Base-by-base conservation (phyloP, 2,888 invertebrate species). In the Spilarctia lutea region DNA sequence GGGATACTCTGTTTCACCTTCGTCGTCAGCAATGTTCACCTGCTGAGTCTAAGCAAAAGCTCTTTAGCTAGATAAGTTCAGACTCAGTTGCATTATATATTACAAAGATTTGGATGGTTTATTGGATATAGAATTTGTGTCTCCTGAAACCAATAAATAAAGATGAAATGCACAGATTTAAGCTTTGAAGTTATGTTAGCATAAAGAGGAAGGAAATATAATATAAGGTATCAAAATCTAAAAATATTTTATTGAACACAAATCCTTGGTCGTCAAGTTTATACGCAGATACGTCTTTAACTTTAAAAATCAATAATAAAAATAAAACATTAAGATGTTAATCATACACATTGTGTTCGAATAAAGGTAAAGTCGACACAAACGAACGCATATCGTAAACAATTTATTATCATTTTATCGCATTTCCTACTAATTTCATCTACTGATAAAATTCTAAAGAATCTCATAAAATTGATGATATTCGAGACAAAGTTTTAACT, bases 1-100 rank as follows among this genome's bases (percentile, higher is more conserved):
- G 86, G 88, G 89, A 86, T 85, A 86, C 87, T 84, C 79, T 89
- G 88, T 90, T 90, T 86, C 85, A 83, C 80, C 81, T 85, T 85
- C 87, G 89, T 89, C 88, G 83, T 88, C 89, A 86, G 83, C 79
- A 73, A 85, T 86, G 84, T 87, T 84, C 88, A 87, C 87, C 85
- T 86, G 87, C 85, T 86, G 87, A 77, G 88, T 86, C 85, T 81
- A 83, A 80, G 84, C 70, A 73, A 73, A 81, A 81, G 82, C 81
- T 80, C 80, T 81, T 79, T 76, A 78, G 81, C 85, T 81, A 30
- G 80, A 81, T 87, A 83, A 72, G 79, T 83, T 85, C 83, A 83
- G 81, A 85, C 84, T 83, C 81, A 81, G 73, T 80, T 78, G 77
- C 76, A 75, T 45, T 60, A 39, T 76, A 82, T 74, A 82, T 82